Base-by-base conservation (phyloP, 2,797 vertebrate genomes). In the Acipenser ruthenus region DNA sequence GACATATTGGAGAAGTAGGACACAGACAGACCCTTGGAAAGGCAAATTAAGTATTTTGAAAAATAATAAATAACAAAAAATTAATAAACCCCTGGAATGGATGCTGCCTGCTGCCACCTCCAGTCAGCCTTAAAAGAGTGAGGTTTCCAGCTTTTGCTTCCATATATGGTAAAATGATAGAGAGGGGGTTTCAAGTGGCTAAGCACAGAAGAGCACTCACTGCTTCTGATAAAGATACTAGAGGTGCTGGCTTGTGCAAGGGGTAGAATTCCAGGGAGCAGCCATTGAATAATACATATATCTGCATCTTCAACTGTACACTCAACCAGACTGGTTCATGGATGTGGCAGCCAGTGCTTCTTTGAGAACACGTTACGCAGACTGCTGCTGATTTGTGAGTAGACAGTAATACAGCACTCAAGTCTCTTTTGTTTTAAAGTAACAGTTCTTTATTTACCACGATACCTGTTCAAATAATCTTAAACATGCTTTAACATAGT, bases 161-260 rank as follows among this genome's bases (percentile, higher is more conserved):
- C 88, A 90, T 90, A 90, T 92, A 88, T 89, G 87, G 89, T 89
- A 83, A 92, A 88, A 90, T 80, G 84, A 87, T 87, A 77, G 79
- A 37, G 37, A 76, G 78, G 80, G 83, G 81, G 79, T 83, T 85
- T 83, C 82, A 2, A 80, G 84, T 85, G 84, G 80, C 74, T 69
- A 80, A 82, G 75, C 75, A 79, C 71, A 69, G 65, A 78, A 78
- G 75, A 49, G 47, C 71, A 49, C 76, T n/a, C 77, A 6, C 80
- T 66, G 75, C 71, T 0, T 51, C 18, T 11, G 56, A 76, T 73
- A 74, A 73, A 49, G 77, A 63, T 10, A 68, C 37, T 18, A 37
- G 75, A 58, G 48, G 68, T 74, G 75, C 79, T 1, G 70, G 73
- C 64, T 60, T 60, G 52, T 52, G 3, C 72, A 59, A 70, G 69